Base-by-base conservation (phyloP, 2,888 invertebrate genomes). In the Troides oblongomaculatus region DNA sequence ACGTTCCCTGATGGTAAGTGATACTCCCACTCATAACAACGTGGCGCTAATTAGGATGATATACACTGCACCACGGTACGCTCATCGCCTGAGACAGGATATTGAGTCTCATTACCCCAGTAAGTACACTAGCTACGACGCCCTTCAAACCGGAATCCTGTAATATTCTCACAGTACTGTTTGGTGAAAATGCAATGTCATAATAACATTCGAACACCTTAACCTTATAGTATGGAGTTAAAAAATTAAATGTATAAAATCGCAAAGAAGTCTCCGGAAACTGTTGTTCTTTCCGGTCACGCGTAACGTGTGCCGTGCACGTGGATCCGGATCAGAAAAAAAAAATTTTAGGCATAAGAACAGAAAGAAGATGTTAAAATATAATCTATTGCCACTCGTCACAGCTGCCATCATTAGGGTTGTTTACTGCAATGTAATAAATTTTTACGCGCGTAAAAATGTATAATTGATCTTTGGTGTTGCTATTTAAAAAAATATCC, bases 231-330 rank as follows among this genome's bases (percentile, higher is more conserved):
- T 50, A 2, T 0, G 18, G 14, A 17, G 18, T 50, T 50, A 50
- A 18, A 17, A 50, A 50, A 17, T 7, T 1, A 57, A 56, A 56
- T 21, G n/a, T n/a, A 21, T n/a, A 50, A 14, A 57, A 12, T 57
- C 2, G 57, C 18, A 74, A 76, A 39, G 70, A 43, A 79, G 71
- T 74, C 83, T 86, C 86, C 72, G 83, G 64, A 25, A 56, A 68
- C 23, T 75, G 62, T 72, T 84, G 76, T 84, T 72, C 81, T 79
- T 76, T 81, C 79, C 80, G 82, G 79, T 79, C 73, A 78, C 74
- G 75, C 73, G 72, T 79, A 84, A 82, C 85, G 88, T 88, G 85
- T 87, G 89, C 86, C 80, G 72, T 83, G 84, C 90, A 91, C 90
- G 90, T 91, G 90, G 87, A 84, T 81, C 82, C 78, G 81, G 74